A percentile compares a stretch with the other conserved stretches of the same genome.
phyloP scores from a whole-genome alignment of 2,888 invertebrate species.

The Smittia aterrima region DNA sequence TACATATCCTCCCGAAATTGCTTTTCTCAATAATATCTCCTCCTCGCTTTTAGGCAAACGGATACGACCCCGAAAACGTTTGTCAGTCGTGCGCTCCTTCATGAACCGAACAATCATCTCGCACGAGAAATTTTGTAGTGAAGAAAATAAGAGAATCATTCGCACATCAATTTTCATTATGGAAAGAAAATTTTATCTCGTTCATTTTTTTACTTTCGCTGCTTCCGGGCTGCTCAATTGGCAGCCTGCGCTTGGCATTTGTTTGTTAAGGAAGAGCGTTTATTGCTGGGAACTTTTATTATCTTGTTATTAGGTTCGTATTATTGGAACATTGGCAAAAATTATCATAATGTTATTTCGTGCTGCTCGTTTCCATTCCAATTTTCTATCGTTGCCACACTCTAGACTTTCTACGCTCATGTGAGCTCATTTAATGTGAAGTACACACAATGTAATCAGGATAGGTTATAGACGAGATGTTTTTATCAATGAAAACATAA shows the following conservation, averaged over 20 bases:
- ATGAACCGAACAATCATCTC: conserved; percentile 12
- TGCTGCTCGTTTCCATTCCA: not conserved
- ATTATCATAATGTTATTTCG: conserved; percentile 19
- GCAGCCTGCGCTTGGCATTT: not conserved
- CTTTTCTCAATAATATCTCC: not conserved
- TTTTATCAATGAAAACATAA: conserved; percentile 11
- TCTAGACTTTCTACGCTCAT: not conserved
- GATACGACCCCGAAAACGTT: not conserved
- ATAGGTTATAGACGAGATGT: conserved; percentile 10
- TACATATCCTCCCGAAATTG: not conserved
- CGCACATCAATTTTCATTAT: conserved; percentile 25
- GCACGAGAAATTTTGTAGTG: conserved; percentile 5
- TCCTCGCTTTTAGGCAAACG: not conserved
- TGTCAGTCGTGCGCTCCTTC: not conserved
- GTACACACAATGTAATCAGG: conserved; percentile 22
- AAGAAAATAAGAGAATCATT: conserved; percentile 2
- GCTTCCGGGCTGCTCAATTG: not conserved
- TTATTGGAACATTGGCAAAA: not conserved
- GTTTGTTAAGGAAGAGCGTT: not conserved
- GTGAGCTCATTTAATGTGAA: conserved; percentile 1
- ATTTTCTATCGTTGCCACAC: not conserved
- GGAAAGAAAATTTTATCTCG: not conserved
- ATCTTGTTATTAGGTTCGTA: conserved; percentile 6
- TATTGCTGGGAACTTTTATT: conserved; percentile 13
- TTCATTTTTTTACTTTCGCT: not conserved